Percentiles rank a stretch among this genome's conserved stretches.
Conservation (phyloP, 2,113 vertebrate species). For the Pteruthius melanotis region DNA sequence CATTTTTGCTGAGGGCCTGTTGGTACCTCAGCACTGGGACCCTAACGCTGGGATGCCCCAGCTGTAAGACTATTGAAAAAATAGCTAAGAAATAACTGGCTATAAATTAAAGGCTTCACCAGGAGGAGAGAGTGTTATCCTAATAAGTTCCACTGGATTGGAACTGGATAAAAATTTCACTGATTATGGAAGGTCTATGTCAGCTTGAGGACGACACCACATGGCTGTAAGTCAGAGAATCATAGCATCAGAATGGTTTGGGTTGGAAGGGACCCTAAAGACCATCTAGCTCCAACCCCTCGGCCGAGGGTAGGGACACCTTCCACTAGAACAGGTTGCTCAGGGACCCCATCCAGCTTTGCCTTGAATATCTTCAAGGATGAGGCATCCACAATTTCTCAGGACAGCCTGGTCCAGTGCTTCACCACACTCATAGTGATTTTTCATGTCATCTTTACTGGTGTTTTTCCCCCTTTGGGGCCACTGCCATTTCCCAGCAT, state of each 20-base stretch:
- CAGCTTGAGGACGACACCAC: background rate
- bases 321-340: background rate
- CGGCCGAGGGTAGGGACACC: background rate
- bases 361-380: background rate
- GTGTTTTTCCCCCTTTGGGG: background rate
- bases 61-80: background rate
- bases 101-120: background rate
- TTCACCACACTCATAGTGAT: background rate
- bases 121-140: background rate
- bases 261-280: background rate
- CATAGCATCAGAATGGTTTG: background rate
- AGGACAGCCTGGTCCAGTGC: background rate
- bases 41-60: background rate
- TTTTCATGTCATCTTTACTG: background rate
- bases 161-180: background rate
- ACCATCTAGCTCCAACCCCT: background rate
- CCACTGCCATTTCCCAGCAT: background rate
- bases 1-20: background rate
- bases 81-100: background rate
- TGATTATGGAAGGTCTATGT: background rate
- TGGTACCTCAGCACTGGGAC: background rate
- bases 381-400: background rate
- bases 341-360: background rate
- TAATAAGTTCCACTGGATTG: background rate
- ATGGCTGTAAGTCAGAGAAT: background rate